These are phyloP conservation scores for Leucania comma DNA, from an alignment of 2,888 invertebrate genomes.

Conservation along the genomic window DNA sequence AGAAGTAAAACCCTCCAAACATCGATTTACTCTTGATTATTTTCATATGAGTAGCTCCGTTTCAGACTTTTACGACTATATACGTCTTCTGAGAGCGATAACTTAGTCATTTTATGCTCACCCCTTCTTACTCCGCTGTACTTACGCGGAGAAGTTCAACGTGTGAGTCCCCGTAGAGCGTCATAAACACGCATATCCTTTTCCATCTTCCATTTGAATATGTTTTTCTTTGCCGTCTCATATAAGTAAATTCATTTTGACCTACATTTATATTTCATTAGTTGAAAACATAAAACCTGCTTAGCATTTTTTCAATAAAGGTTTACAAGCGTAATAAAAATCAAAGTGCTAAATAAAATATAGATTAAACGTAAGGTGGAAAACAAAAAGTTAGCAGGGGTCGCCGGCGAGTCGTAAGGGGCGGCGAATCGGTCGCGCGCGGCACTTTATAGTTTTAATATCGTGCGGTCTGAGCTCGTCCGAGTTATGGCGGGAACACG, in stretches of 20 bases:
- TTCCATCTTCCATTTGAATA: conserved; percentile 85
- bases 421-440: conserved; percentile 79
- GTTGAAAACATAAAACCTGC: conserved; percentile 62
- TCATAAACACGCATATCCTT: conserved; percentile 87
- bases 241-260: conserved; percentile 60
- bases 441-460: conserved; percentile 90
- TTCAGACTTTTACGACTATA: conserved; percentile 87
- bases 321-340: conserved; percentile 74
- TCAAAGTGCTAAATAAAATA: conserved; percentile 75
- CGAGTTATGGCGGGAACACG: conserved; percentile 81
- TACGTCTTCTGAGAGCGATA: conserved; percentile 89
- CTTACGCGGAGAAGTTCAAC: conserved; percentile 84
- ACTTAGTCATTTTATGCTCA: conserved; percentile 90
- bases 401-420: conserved; percentile 68
- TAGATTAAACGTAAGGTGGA: conserved; percentile 72
- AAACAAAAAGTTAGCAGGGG: conserved; percentile 73
- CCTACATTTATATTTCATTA: conserved; percentile 66
- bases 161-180: conserved; percentile 83
- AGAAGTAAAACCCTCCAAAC: conserved; percentile 69
- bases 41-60: conserved; percentile 85
- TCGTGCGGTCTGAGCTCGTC: conserved; percentile 81
- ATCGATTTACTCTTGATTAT: conserved; percentile 87
- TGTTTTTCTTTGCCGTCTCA: conserved; percentile 72
- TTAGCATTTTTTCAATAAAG: conserved; percentile 72
- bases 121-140: conserved; percentile 84